Evolutionary conservation across 2,888 invertebrate species (phyloP).

Genomic region (Brachylomia viminalis): DNA sequence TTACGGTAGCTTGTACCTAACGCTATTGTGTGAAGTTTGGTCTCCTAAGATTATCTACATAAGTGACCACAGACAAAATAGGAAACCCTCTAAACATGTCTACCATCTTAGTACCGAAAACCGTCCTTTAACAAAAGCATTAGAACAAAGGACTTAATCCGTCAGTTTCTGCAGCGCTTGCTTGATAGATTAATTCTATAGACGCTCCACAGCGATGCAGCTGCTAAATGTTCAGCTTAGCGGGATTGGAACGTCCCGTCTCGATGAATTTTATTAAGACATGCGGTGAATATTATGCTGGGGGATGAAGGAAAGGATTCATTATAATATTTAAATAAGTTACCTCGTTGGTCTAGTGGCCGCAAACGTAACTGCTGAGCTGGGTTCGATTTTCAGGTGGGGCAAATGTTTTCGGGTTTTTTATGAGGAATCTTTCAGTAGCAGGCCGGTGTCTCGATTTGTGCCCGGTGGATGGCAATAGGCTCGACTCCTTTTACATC

Average conservation of each 20-base stretch:
- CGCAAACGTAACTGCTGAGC: background rate
- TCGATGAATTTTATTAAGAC: constrained; percentile 21
- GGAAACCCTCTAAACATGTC: background rate
- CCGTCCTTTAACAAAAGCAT: constrained; percentile 11
- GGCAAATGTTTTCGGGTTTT: background rate
- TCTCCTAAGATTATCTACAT: background rate
- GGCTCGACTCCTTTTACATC: background rate
- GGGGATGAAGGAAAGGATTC: constrained; percentile 1
- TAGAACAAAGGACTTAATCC: constrained; percentile 55
- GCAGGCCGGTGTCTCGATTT: background rate
- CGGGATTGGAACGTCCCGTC: constrained; percentile 31
- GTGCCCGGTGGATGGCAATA: background rate
- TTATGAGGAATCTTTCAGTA: background rate
- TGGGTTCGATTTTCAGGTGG: background rate
- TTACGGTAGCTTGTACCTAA: too few species aligned
- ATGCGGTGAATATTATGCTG: background rate
- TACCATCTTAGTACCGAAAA: background rate
- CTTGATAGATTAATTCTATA: constrained; percentile 57
- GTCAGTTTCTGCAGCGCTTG: constrained; percentile 54
- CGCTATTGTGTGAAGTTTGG: background rate
- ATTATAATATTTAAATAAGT: constrained; percentile 11
- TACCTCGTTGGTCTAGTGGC: background rate
- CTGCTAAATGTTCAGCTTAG: constrained; percentile 47
- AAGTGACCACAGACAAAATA: background rate
- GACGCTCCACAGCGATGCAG: constrained; percentile 48